Evolutionary conservation across 2,888 invertebrate genomes (phyloP), one percentile per base, ranked within the genome.

Genomic region (Drosophila picticornis): DNA sequence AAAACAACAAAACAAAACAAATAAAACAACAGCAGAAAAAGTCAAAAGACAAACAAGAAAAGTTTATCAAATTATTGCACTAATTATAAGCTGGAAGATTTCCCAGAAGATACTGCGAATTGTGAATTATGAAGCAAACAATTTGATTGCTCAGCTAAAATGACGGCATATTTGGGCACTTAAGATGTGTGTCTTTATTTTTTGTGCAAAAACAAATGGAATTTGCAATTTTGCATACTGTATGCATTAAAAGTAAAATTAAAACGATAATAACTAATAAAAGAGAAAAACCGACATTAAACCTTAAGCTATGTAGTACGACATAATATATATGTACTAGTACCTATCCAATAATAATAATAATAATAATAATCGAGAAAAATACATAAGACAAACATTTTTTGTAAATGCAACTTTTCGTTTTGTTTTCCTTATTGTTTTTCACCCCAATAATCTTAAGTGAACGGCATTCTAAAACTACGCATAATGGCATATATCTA

Each of bases 41-140:
- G 62, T 13, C 50, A 48, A 57, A 76, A 56, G 25, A 51, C 43
- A 52, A 75, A 66, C 60, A 55, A 46, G 13, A 62, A 73, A 80
- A 62, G 61, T 77, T 80, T 85, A 83, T 85, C 83, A 84, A 76
- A 65, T 76, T 80, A 77, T 77, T 77, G 80, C 83, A 81, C 76
- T 84, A 81, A 55, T 72, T 72, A 64, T 80, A 78, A 73, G 70
- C 50, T 56, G 79, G 76, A 68, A 63, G 22, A 70, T 67, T 70
- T 55, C 53, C 61, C 60, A 81, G 52, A 64, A 74, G 73, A 81
- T 67, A 72, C 62, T 50, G 56, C 27, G 63, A 71, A 77, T 62
- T 75, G 74, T 72, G 58, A 71, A 77, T 62, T 75, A 72, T 72
- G 58, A 83, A 69, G 64, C 57, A 68, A 70, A 68, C 52, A 73